Conservation (phyloP, 2,888 invertebrate species). For the Ernsta delagoae region DNA sequence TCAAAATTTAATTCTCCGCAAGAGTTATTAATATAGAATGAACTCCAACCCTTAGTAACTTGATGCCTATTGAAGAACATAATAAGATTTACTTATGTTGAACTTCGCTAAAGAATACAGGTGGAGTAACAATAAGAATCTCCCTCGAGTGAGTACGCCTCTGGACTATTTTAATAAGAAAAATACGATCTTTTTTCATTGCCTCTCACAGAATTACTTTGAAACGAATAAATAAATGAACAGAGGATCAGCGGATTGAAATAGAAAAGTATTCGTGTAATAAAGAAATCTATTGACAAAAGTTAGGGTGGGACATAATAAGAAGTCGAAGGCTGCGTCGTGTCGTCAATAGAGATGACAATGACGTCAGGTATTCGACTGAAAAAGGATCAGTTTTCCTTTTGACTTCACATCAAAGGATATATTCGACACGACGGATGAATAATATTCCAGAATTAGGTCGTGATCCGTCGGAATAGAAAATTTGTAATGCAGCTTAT, state of each 20-base stretch:
- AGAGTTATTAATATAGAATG: conserved; percentile 69
- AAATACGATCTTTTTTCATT: conserved; percentile 59
- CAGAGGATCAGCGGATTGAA: conserved; percentile 75
- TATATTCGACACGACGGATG: conserved; percentile 32
- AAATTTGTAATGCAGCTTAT: neutral
- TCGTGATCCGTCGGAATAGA: conserved; percentile 9
- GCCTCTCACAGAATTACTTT: conserved; percentile 73
- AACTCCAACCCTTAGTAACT: conserved; percentile 67
- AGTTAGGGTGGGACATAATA: conserved; percentile 72
- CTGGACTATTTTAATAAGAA: conserved; percentile 82
- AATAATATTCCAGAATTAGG: conserved; percentile 36
- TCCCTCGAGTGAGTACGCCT: conserved; percentile 61
- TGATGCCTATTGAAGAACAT: conserved; percentile 73
- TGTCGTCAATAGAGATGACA: conserved; percentile 59
- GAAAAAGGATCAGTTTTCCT: conserved; percentile 79
- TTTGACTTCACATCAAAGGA: conserved; percentile 74
- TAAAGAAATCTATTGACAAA: conserved; percentile 79
- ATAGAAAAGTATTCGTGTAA: conserved; percentile 77
- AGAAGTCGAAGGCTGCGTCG: conserved; percentile 62
- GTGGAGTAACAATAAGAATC: conserved; percentile 72
- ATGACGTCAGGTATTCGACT: conserved; percentile 72
- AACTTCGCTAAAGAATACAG: conserved; percentile 71
- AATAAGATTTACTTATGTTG: conserved; percentile 77
- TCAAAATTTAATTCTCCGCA: conserved; percentile 47
- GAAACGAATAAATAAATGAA: conserved; percentile 80